Base-by-base conservation (phyloP, 2,888 invertebrate species). In the Amphipyra berbera region DNA sequence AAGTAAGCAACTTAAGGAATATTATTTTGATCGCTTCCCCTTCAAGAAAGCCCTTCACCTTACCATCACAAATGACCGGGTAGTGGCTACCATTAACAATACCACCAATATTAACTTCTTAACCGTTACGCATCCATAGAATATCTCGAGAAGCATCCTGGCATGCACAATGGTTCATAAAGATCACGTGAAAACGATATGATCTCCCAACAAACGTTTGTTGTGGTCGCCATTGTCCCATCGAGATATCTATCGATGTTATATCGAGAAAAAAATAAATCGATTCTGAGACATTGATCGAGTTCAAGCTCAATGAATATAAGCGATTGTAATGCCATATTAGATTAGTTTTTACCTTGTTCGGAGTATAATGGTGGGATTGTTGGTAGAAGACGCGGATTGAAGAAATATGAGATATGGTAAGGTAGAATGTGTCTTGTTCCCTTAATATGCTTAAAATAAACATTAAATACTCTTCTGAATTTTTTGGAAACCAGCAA, bases 121-220 rank as follows among this genome's bases (percentile, higher is more conserved):
- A 76, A 83, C 87, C 86, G 85, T 88, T 87, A 86, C 77, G 81
- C 77, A 79, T 76, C 76, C 76, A 87, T 84, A 85, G 79, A 85
- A 74, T 83, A 86, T 84, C 83, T 82, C 72, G 78, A 83, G 79
- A 81, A 78, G 83, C 84, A 88, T 90, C 90, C 88, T 87, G 87
- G 82, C 84, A 82, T 79, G 78, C 78, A 91, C 91, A 90, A 91
- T 90, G 82, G 84, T 81, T 82, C 84, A 87, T 88, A 88, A 86
- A 89, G 88, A 88, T 86, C 86, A 85, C 74, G 69, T 86, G 88
- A 82, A 89, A 89, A 82, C 87, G 92, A 92, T 93, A 92, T 82
- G 85, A 90, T 90, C 90, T 89, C 82, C 21, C 90, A 90, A 90
- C 88, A 90, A 88, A 88, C 86, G 83, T 82, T 84, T 88, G 87